These are phyloP conservation scores for Phocides pigmalion DNA, from an alignment of 1,140 invertebrate genomes.

Conservation along the genomic window DNA sequence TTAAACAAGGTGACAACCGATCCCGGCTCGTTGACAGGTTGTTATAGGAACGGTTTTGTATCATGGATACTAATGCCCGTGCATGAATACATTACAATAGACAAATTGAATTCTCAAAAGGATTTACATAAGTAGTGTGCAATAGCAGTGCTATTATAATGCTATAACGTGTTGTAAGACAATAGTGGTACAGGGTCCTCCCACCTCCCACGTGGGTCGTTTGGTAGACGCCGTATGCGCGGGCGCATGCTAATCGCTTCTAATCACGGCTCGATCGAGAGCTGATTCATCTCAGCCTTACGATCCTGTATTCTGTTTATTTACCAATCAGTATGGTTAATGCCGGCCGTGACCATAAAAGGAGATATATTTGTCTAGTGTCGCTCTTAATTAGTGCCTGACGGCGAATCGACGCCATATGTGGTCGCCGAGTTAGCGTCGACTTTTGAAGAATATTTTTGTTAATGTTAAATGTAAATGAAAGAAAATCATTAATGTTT, in stretches of 20 bases:
- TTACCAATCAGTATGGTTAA: constrained; percentile 77
- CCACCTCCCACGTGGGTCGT: constrained; percentile 71
- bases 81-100: constrained; percentile 65
- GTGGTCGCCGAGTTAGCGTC: constrained; percentile 69
- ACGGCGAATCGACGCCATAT: constrained; percentile 73
- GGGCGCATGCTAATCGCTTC: constrained; percentile 76
- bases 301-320: constrained; percentile 72
- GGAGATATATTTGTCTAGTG: constrained; percentile 79
- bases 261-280: constrained; percentile 78
- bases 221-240: constrained; percentile 49
- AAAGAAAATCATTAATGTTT: constrained; percentile 78
- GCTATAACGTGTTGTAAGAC: constrained; percentile 75
- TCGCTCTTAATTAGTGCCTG: constrained; percentile 77
- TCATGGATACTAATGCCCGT: constrained; percentile 52
- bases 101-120: constrained; percentile 76
- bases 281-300: constrained; percentile 73
- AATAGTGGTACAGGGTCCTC: constrained; percentile 65
- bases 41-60: constrained; percentile 18
- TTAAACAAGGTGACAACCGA: constrained; percentile 40
- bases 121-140: constrained; percentile 78
- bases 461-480: constrained; percentile 75
- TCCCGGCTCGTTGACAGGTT: constrained; percentile 49
- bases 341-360: constrained; percentile 73
- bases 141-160: constrained; percentile 71
- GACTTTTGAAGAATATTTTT: constrained; percentile 71